Evolutionary conservation across 2,888 invertebrate species (phyloP), one percentile per base, ranked within the genome.

Genomic region (Salticus scenicus): DNA sequence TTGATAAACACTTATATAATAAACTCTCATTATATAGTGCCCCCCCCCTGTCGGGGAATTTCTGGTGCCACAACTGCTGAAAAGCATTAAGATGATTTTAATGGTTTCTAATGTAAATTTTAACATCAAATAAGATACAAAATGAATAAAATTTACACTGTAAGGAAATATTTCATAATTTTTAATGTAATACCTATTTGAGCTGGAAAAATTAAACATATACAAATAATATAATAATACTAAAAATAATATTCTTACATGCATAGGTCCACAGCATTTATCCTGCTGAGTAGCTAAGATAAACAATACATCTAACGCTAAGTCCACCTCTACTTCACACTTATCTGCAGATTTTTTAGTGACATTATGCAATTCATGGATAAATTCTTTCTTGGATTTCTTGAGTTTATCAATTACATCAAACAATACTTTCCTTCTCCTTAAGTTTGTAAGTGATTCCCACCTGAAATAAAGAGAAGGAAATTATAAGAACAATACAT

Each of bases 391-490:
- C 2, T 89, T 87, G 5, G 91, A 88, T 42, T 90, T 85, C 82
- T 91, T 91, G 64, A 92, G 89, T 85, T 92, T 92, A 88, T 92
- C 92, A 1, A 91, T 92, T 89, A 92, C 89, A 88, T 92, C 92
- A 88, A 91, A 92, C 28, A 92, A 89, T 71, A 92, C 91, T 90
- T 92, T 92, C 0, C 91, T 91, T 5, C 91, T 89, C 88, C 92
- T 91, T 89, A 91, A 91, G 5, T 91, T 91, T 24, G 91, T 90
- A 66, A 91, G 88, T 88, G 91, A 90, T 41, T 90, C 90, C 92
- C 91, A 91, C 4, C 91, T 91, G 27, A 27, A 74, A 51, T n/a
- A 31, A 47, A 69, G 30, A 74, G 20, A 28, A n/a, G 57, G 20
- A 73, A 73, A 24, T 12, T 57, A 57, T n/a, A n/a, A n/a, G n/a